Conservation (phyloP, 2,113 vertebrate genomes). For the Rhynchopsitta pachyrhyncha region DNA sequence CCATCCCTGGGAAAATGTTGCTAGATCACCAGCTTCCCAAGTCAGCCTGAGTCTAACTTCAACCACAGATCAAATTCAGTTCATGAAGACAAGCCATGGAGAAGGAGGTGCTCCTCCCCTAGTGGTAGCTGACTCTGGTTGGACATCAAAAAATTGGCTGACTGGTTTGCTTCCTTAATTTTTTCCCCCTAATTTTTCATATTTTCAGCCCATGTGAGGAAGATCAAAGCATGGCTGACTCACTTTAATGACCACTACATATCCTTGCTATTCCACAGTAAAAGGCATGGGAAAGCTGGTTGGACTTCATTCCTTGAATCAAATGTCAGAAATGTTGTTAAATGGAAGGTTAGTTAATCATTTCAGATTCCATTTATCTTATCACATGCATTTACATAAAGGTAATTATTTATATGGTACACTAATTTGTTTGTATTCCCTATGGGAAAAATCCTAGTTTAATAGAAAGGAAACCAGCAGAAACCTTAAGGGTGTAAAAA, state of each 20-base stretch:
- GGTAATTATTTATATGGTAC: slow-evolving; percentile 63
- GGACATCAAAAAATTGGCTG: neutral
- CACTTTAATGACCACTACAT: neutral
- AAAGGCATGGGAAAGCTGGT: slow-evolving; percentile 43
- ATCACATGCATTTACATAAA: slow-evolving; percentile 60
- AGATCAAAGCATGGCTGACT: slow-evolving; percentile 19
- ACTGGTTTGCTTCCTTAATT: neutral
- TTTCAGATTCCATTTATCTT: slow-evolving; percentile 61
- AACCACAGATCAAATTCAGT: neutral
- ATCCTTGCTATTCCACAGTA: slow-evolving; percentile 13
- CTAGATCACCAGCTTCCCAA: neutral
- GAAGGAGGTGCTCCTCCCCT: neutral
- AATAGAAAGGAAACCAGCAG: neutral
- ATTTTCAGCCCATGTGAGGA: slow-evolving; percentile 17
- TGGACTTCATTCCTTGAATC: slow-evolving; percentile 46
- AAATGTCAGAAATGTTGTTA: slow-evolving; percentile 60
- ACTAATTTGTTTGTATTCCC: slow-evolving; percentile 57
- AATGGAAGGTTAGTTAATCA: slow-evolving; percentile 69
- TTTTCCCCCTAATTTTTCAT: neutral
- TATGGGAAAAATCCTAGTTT: slow-evolving; percentile 31
- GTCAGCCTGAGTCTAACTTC: neutral
- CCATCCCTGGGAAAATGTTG: neutral
- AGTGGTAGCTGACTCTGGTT: neutral
- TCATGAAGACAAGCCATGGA: neutral
- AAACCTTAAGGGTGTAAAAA: neutral